Conservation (phyloP, 2,888 invertebrate genomes). For the Platycheirus albimanus region DNA sequence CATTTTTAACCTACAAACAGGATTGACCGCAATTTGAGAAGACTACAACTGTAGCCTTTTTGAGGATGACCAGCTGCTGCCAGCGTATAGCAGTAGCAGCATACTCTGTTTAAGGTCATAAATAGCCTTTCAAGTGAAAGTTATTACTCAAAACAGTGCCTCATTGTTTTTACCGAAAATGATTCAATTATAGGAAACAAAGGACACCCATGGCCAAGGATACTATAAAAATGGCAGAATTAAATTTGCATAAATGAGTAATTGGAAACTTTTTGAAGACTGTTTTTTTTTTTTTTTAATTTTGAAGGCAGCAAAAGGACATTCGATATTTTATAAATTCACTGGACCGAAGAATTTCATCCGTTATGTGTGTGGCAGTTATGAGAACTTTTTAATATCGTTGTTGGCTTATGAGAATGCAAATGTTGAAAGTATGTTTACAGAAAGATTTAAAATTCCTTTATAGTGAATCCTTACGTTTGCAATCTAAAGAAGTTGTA, state of each 20-base stretch:
- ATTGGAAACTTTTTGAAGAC: constrained; percentile 45
- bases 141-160: constrained; percentile 69
- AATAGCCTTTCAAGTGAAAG: constrained; percentile 60
- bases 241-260: constrained; percentile 70
- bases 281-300: background rate
- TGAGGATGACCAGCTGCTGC: constrained; percentile 58
- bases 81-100: too few species aligned
- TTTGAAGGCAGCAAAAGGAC: constrained; percentile 13
- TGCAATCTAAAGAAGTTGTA: too few species aligned
- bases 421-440: too few species aligned
- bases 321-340: constrained; percentile 51
- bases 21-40: constrained; percentile 71
- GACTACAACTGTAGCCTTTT: constrained; percentile 37
- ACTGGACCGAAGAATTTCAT: constrained; percentile 31
- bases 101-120: constrained; percentile 60
- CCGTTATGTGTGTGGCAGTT: background rate
- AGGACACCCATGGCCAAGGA: background rate
- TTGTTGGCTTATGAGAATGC: background rate
- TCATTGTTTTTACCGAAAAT: constrained; percentile 57
- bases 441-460: too few species aligned
- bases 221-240: constrained; percentile 39
- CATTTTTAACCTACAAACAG: constrained; percentile 52
- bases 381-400: background rate
- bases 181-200: constrained; percentile 72
- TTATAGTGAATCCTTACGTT: too few species aligned